Evolutionary conservation across 2,113 vertebrate genomes (phyloP), one percentile per base, ranked within the genome.

Genomic region (Sigmodon hispidus): DNA sequence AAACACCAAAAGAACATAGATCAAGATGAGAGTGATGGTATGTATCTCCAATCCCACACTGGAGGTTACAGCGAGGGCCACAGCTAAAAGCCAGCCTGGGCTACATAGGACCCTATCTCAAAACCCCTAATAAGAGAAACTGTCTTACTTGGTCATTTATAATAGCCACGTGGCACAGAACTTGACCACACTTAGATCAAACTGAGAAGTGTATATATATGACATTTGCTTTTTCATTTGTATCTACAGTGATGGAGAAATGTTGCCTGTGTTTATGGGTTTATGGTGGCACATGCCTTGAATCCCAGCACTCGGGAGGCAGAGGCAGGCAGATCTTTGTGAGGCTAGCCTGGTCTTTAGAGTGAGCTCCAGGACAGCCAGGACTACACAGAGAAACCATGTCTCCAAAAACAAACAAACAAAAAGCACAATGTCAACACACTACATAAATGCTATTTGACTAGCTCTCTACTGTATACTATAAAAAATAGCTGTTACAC

Each of bases 181-280:
- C 9, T 75, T 84, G 12, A 67, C 65, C 22, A 31, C 57, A 21
- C 26, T 86, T 90, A 22, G 9, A 55, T 89, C 65, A 94, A 77
- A 48, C 86, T 81, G 50, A 89, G 36, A 86, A 91, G 7, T 86
- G 1, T 48, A 1, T 89, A 11, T 29, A 83, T 12, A n/a, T 24
- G 34, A 22, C 21, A 48, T 75, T 63, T 93, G 43, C 29, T 87
- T 90, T 95, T 94, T 92, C 55, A 65, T 89, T 92, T 91, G 69
- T 92, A 52, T 84, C 61, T 89, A 86, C 34, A 96, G 70, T 84
- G 19, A 48, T 92, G 7, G 57, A 3, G 24, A 52, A 34, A 57
- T 79, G 13, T 67, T 93, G 12, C 87, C 36, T 89, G 11, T 91
- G 15, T 87, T 11, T 59, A 48, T 73, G 5, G 65, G 4, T 75